Base-by-base conservation (phyloP, 1,140 invertebrate genomes). In the Mesaphorura yosii region DNA sequence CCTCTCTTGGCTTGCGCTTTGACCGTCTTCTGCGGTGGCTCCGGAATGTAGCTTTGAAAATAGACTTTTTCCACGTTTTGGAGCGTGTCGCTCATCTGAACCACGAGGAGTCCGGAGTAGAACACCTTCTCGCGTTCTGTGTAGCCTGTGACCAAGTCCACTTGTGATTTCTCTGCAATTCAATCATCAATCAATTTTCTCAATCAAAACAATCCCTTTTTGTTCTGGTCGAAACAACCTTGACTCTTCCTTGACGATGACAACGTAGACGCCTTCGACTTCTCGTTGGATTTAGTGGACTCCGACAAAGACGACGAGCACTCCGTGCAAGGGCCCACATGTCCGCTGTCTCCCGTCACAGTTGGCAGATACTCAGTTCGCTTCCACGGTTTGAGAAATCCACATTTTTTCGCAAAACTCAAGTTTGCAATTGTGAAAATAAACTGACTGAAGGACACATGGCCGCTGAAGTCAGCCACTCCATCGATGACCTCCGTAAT, bases 21-120 rank as follows among this genome's bases (percentile, higher is more conserved):
- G 1, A 37, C 2, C 3, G 6, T 20, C 27, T 31, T 29, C 19
- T 20, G 34, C 17, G 12, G 14, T 0, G 57, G 41, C 29, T 55
- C 48, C 2, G 57, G 57, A 29, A 59, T 52, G 22, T 26, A 47
- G 40, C 25, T 20, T 19, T 41, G 2, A 5, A 26, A 40, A 29
- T 59, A 59, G 5, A 59, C 12, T 0, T 41, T 37, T 41, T 59
- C 53, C 1, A 59, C 41, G 2, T 39, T n/a, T 12, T 52, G 22
- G 7, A 59, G 39, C 15, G 57, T 59, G 2, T 59, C 53, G 31
- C 49, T 55, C 57, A 59, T 55, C 41, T 59, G 49, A 45, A 55
- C 52, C 15, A 55, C 49, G 20, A 59, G 44, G 14, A 59, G 49
- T 20, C 53, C 57, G 12, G 57, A 55, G 31, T 41, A 59, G 22